phyloP scores from a whole-genome alignment of 2,888 invertebrate species.

The Pantelozetes paolii region DNA sequence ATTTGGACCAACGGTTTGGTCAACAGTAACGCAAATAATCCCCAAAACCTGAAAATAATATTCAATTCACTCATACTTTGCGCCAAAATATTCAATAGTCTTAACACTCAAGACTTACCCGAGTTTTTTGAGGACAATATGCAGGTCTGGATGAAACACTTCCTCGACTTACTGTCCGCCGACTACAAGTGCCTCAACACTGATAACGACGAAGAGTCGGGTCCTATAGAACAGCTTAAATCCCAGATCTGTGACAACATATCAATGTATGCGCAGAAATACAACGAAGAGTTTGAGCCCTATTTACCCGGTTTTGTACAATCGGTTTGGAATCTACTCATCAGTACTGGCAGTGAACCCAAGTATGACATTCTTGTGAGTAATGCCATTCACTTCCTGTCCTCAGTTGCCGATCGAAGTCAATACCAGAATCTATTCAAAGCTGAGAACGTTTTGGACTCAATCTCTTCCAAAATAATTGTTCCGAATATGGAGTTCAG shows the following conservation, averaged over 20 bases:
- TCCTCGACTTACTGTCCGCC: conserved; percentile 71
- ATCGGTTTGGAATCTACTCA: conserved; percentile 84
- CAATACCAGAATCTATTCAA: conserved; percentile 85
- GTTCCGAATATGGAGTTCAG: conserved; percentile 97
- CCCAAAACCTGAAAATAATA: conserved; percentile 74
- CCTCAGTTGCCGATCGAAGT: conserved; percentile 84
- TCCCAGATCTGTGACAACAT: conserved; percentile 96
- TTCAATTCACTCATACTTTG: conserved; percentile 82
- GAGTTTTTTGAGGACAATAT: conserved; percentile 99
- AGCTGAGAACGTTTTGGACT: conserved; percentile 75
- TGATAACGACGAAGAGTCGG: conserved; percentile 73
- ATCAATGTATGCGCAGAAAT: conserved; percentile 88
- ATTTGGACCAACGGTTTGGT: conserved; percentile 77
- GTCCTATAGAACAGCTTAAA: conserved; percentile 81
- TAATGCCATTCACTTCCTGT: conserved; percentile 89
- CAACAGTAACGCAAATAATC: conserved; percentile 70
- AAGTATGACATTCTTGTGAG: conserved; percentile 91
- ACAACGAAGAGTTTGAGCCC: conserved; percentile 91
- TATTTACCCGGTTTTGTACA: conserved; percentile 89
- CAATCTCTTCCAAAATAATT: conserved; percentile 95
- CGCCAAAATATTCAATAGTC: conserved; percentile 91
- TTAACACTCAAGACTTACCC: conserved; percentile 95
- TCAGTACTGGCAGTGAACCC: conserved; percentile 73
- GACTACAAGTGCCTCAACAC: conserved; percentile 73
- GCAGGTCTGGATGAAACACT: conserved; percentile 87